Conservation (phyloP, 2,888 invertebrate species). For the Diadegma fenestrale region DNA sequence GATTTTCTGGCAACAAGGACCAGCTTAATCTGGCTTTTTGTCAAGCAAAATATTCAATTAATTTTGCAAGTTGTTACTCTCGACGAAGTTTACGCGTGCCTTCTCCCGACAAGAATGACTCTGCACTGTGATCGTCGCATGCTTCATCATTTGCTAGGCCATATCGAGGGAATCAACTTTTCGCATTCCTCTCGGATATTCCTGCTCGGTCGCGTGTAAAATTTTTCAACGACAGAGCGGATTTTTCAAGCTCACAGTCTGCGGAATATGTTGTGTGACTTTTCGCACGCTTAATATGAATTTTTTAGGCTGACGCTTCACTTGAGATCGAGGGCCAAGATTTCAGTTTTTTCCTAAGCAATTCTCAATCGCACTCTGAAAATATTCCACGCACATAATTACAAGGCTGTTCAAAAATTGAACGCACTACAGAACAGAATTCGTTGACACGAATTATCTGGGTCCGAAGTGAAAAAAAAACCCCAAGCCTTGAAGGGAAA, state of each 20-base stretch:
- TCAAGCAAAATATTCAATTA: constrained; percentile 54
- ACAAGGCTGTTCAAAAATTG: too few relatives aligned
- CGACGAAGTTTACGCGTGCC: constrained; percentile 3
- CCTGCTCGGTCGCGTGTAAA: constrained; percentile 6
- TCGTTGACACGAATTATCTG: background rate
- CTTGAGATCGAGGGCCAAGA: background rate
- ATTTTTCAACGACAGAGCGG: constrained; percentile 25
- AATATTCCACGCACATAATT: too few relatives aligned
- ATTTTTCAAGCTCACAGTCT: constrained; percentile 9
- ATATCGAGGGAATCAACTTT: constrained; percentile 5
- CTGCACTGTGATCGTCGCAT: constrained; percentile 1
- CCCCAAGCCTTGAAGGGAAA: background rate
- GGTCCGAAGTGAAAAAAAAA: background rate
- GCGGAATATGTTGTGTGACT: constrained; percentile 8
- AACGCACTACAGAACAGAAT: too few relatives aligned
- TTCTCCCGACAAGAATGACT: constrained; percentile 27
- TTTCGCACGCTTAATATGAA: background rate
- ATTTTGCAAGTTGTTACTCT: constrained; percentile 46
- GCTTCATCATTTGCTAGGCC: constrained; percentile 37
- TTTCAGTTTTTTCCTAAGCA: background rate
- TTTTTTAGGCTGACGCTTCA: background rate
- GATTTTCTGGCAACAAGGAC: constrained; percentile 1
- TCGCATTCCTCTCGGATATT: constrained; percentile 21
- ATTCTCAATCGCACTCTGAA: too few relatives aligned
- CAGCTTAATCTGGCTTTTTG: constrained; percentile 33